These are phyloP conservation scores for Chaetorhynchus papuensis DNA, from an alignment of 2,113 vertebrate species.

Conservation along the genomic window DNA sequence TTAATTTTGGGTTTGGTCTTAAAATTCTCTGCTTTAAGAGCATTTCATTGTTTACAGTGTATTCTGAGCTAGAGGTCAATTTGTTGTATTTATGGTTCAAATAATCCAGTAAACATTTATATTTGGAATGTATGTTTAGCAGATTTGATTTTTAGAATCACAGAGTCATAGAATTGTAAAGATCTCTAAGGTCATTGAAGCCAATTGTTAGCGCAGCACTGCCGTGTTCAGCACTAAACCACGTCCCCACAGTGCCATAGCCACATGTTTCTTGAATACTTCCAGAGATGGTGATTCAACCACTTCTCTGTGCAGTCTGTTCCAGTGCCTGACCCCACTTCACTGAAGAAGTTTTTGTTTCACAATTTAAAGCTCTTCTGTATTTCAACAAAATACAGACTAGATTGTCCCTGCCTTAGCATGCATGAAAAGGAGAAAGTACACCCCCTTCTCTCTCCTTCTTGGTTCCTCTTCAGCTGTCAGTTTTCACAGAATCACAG, in stretches of 20 bases:
- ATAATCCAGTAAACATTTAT: neutral
- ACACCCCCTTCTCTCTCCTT: neutral
- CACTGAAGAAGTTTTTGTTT: neutral
- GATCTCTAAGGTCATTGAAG: neutral
- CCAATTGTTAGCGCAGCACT: neutral
- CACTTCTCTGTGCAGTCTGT: neutral
- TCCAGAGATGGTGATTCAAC: neutral
- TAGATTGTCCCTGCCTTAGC: neutral
- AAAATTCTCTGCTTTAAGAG: slow-evolving; percentile 44
- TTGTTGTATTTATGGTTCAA: slow-evolving; percentile 9
- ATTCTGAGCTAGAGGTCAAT: slow-evolving; percentile 18
- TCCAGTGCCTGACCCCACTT: neutral
- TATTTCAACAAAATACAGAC: neutral
- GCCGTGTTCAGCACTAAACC: neutral
- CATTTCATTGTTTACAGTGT: slow-evolving; percentile 20
- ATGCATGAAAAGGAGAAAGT: neutral
- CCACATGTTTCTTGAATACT: neutral
- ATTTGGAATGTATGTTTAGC: neutral
- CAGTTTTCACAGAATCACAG: neutral
- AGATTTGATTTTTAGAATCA: neutral
- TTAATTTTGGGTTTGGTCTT: slow-evolving; percentile 39
- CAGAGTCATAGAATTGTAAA: neutral
- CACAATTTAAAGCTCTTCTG: neutral
- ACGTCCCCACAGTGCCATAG: neutral
- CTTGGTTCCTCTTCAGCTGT: neutral